Conservation (phyloP, 1,140 invertebrate species). For the Frieseomelitta varia region DNA sequence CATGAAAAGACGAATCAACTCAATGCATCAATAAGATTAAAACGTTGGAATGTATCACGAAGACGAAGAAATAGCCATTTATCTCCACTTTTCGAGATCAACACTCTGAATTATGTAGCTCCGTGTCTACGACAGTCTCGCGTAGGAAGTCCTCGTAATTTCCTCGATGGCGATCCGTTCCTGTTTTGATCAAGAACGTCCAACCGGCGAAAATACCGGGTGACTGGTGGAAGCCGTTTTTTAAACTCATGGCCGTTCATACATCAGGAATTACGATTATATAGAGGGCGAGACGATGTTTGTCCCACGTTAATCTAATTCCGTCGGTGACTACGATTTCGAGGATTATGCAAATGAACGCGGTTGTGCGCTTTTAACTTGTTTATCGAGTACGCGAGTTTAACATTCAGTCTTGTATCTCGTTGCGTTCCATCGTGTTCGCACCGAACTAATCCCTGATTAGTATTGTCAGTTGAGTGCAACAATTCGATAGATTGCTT, state of each 20-base stretch:
- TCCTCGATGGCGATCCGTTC: not conserved
- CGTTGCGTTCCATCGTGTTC: not conserved
- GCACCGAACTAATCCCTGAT: not conserved
- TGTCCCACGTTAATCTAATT: not conserved
- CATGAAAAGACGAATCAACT: too few relatives aligned
- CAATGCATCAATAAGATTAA: too few relatives aligned
- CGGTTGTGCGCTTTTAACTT: not conserved
- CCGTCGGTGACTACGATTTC: not conserved
- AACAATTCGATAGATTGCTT: not conserved
- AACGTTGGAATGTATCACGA: not conserved
- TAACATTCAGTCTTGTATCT: not conserved
- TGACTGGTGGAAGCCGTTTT: not conserved
- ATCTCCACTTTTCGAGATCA: not conserved
- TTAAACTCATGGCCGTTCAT: not conserved
- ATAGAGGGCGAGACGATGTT: not conserved
- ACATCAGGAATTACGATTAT: not conserved
- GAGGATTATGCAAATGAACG: not conserved
- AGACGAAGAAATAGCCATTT: not conserved
- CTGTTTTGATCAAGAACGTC: not conserved
- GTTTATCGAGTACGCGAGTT: not conserved
- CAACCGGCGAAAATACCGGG: not conserved
- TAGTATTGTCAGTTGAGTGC: not conserved
- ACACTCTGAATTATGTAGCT: not conserved
- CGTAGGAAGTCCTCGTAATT: not conserved
- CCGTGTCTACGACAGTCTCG: not conserved